phyloP scores from a whole-genome alignment of 2,797 vertebrate genomes.

The Pseudochirops cupreus region DNA sequence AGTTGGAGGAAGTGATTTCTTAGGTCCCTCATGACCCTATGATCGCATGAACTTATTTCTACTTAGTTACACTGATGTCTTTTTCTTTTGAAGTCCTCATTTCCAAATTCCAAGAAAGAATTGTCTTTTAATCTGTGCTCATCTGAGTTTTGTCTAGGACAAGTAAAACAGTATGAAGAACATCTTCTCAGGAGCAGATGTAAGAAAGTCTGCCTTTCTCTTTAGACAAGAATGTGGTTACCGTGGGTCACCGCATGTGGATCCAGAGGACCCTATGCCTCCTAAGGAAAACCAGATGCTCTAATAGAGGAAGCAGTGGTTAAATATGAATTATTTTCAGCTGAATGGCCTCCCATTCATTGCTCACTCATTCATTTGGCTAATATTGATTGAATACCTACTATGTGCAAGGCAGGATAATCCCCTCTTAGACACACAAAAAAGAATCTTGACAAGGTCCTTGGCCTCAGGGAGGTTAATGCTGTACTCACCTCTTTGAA shows the following conservation, averaged over 20 bases:
- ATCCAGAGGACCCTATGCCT: constrained; percentile 73
- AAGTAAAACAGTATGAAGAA: constrained; percentile 48
- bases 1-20: background rate
- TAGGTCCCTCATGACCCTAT: background rate
- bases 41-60: background rate
- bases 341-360: constrained; percentile 71
- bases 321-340: constrained; percentile 78
- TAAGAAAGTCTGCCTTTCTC: constrained; percentile 62
- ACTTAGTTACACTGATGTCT: background rate
- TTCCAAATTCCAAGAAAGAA: background rate
- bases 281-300: constrained; percentile 79
- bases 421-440: background rate
- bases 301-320: constrained; percentile 66
- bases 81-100: background rate
- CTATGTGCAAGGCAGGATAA: background rate
- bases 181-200: constrained; percentile 74
- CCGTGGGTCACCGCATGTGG: constrained; percentile 64
- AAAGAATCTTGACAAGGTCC: background rate
- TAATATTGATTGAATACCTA: background rate
- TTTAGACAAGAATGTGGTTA: constrained; percentile 76
- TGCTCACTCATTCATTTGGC: background rate
- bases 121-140: constrained; percentile 16
- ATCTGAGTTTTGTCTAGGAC: constrained; percentile 41
- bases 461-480: background rate
- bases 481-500: constrained; percentile 53